A percentile compares a stretch with the other conserved stretches of the same genome.
Evolutionary conservation across 2,113 vertebrate species (phyloP).

Genomic region (Nerophis ophidion): DNA sequence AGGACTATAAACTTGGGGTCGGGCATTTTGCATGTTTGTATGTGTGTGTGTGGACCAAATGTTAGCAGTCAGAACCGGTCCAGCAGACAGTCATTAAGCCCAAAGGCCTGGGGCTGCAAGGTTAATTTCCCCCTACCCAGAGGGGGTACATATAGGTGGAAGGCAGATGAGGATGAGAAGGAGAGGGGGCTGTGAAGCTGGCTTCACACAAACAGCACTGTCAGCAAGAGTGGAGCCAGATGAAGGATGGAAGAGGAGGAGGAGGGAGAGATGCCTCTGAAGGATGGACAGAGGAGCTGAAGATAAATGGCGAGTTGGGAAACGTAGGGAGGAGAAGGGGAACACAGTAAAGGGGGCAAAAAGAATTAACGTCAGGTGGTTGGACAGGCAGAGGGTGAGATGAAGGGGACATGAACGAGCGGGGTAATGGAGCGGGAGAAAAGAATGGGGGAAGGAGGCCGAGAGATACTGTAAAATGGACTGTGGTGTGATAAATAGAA

Average conservation of each 20-base stretch:
- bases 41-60: conserved; percentile 55
- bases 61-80: conserved; percentile 56
- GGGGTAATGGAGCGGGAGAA: conserved; percentile 63
- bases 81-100: conserved; percentile 69
- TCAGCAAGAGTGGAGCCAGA: conserved; percentile 68
- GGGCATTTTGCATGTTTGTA: conserved; percentile 6
- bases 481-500: conserved; percentile 58
- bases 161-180: conserved; percentile 36
- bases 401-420: conserved; percentile 52
- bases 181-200: conserved; percentile 65
- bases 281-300: conserved; percentile 54
- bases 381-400: conserved; percentile 59
- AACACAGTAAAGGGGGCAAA: conserved; percentile 52
- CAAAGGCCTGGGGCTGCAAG: conserved; percentile 60
- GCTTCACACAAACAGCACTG: conserved; percentile 67
- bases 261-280: conserved; percentile 20
- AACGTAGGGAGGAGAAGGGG: conserved; percentile 51
- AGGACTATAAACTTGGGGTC: conserved; percentile 18
- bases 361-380: conserved; percentile 60
- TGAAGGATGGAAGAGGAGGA: conserved; percentile 42
- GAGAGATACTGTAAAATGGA: conserved; percentile 60
- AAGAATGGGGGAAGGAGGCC: conserved; percentile 54
- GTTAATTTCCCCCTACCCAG: conserved; percentile 62
- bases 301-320: conserved; percentile 53
- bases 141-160: conserved; percentile 49